A percentile compares a stretch with the other conserved stretches of the same genome.
Evolutionary conservation across 2,888 invertebrate species (phyloP).

Genomic region (Lepidochrysops patricia): DNA sequence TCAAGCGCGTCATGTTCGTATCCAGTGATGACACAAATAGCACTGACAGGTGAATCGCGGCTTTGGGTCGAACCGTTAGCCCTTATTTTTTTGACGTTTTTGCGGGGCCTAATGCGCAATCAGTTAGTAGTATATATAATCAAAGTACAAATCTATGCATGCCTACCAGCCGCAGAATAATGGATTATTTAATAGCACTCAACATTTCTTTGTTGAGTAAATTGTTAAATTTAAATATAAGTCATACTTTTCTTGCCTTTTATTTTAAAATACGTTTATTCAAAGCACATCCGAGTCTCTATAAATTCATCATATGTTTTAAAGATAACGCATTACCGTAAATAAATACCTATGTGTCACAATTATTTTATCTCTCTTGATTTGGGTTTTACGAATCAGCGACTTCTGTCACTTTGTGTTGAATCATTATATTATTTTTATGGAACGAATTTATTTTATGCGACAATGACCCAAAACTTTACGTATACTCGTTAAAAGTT

Average conservation of each 20-base stretch:
- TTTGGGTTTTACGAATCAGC: background rate
- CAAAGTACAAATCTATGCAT: too few relatives aligned
- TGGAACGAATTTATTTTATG: background rate
- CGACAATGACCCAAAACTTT: background rate
- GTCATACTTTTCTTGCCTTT: background rate
- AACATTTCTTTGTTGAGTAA: too few relatives aligned
- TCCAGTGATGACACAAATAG: too few relatives aligned
- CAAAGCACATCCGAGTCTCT: background rate
- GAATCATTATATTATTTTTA: background rate
- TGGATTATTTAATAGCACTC: too few relatives aligned
- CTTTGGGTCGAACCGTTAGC: too few relatives aligned
- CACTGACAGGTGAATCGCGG: too few relatives aligned
- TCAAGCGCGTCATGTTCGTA: too few relatives aligned
- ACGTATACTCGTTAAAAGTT: background rate
- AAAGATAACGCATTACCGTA: background rate
- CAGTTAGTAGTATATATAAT: too few relatives aligned
- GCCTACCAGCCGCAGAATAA: too few relatives aligned
- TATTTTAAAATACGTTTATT: background rate
- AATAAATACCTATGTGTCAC: background rate
- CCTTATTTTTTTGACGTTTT: too few relatives aligned
- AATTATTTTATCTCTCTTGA: background rate
- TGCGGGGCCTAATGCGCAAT: too few relatives aligned
- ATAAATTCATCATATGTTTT: background rate
- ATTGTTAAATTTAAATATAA: background rate
- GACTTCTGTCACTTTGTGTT: background rate